These are phyloP conservation scores for Echinometra lucunter DNA, from an alignment of 53 echinoderm and acorn worm genomes.

Conservation along the genomic window DNA sequence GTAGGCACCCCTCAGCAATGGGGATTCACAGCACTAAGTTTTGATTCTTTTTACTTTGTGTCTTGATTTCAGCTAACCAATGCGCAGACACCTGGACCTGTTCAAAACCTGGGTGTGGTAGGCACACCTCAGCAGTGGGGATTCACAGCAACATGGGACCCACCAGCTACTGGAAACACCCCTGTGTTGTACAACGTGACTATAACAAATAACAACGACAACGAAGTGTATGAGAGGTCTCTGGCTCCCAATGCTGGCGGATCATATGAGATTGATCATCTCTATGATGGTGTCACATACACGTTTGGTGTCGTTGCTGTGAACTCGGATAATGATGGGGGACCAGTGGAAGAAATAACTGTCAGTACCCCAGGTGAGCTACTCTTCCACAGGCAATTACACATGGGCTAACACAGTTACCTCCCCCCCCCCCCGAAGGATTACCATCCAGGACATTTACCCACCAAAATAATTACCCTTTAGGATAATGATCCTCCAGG, in stretches of 20 bases:
- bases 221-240: neutral
- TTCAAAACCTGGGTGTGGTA: neutral
- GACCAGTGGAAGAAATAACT: neutral
- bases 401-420: no score
- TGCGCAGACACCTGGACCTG: slow-evolving; percentile 15
- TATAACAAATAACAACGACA: neutral
- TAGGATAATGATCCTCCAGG: no score
- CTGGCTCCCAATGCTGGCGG: neutral
- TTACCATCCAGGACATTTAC: no score
- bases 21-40: no score
- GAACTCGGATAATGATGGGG: neutral
- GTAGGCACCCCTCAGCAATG: no score
- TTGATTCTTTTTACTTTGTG: no score
- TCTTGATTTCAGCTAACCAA: neutral
- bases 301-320: neutral
- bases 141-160: neutral
- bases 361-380: neutral
- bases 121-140: neutral
- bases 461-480: no score
- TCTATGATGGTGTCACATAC: slow-evolving; percentile 21
- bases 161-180: neutral
- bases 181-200: neutral
- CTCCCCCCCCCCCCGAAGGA: no score
- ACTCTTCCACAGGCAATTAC: no score
- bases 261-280: slow-evolving; percentile 16